These are phyloP conservation scores for Eristalinus sepulchralis DNA, from an alignment of 2,888 invertebrate genomes.

Conservation along the genomic window DNA sequence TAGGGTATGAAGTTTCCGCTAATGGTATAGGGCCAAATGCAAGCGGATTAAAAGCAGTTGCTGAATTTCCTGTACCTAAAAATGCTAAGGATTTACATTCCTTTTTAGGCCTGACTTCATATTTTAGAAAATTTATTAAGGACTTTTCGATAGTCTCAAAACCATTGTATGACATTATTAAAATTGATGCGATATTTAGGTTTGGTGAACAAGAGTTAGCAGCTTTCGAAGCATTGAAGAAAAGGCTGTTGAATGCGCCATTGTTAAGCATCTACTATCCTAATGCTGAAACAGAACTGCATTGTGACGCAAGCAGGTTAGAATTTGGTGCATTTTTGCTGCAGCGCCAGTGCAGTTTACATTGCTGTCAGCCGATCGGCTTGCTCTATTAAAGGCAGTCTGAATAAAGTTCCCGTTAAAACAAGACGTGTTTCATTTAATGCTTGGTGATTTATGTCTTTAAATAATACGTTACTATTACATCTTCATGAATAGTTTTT, in stretches of 20 bases:
- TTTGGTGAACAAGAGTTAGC: constrained; percentile 36
- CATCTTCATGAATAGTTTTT: too few relatives aligned
- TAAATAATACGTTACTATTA: too few relatives aligned
- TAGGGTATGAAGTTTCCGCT: too few relatives aligned
- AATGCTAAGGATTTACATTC: constrained; percentile 69
- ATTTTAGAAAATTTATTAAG: constrained; percentile 73
- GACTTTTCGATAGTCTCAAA: constrained; percentile 71
- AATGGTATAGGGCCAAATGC: constrained; percentile 32
- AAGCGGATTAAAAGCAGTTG: constrained; percentile 12
- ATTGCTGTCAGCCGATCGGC: too few relatives aligned
- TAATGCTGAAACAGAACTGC: constrained; percentile 73
- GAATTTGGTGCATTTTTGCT: constrained; percentile 75
- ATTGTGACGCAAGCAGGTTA: constrained; percentile 73
- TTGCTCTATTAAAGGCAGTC: too few relatives aligned
- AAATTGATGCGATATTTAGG: constrained; percentile 40
- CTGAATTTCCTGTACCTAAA: constrained; percentile 54
- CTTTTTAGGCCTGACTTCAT: constrained; percentile 51
- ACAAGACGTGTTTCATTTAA: too few relatives aligned
- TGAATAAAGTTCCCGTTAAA: too few relatives aligned
- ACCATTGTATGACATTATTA: constrained; percentile 74
- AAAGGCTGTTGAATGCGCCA: constrained; percentile 53
- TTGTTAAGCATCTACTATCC: constrained; percentile 74
- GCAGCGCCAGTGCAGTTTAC: too few relatives aligned
- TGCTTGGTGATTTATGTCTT: too few relatives aligned
- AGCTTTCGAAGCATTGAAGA: constrained; percentile 43